Evolutionary conservation across 1,140 invertebrate species (phyloP).

Genomic region (Tetraneura akinire): DNA sequence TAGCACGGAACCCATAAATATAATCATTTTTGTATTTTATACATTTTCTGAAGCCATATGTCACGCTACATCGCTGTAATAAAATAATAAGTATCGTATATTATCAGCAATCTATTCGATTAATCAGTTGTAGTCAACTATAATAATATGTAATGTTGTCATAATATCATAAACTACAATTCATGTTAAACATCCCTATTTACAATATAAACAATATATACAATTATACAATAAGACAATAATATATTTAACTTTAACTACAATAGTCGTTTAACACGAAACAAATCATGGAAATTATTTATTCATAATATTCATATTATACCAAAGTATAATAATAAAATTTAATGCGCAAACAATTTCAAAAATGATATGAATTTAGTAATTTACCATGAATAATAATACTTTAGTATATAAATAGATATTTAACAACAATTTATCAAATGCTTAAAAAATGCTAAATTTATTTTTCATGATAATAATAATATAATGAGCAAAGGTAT

Average conservation of each 20-base stretch:
- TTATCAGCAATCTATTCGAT: background rate
- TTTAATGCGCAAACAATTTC: too few relatives aligned
- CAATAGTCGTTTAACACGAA: background rate
- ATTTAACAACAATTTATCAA: too few relatives aligned
- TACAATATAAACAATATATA: too few relatives aligned
- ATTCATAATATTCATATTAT: too few relatives aligned
- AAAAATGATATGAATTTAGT: too few relatives aligned
- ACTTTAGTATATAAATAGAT: too few relatives aligned
- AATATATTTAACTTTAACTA: background rate
- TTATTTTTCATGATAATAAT: too few relatives aligned
- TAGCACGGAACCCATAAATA: slow-evolving; percentile 33
- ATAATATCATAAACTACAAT: background rate
- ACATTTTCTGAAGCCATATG: slow-evolving; percentile 33
- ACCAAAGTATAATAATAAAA: background rate
- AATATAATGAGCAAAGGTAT: too few relatives aligned
- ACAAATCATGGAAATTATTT: background rate
- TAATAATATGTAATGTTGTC: background rate
- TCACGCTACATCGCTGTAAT: slow-evolving; percentile 30
- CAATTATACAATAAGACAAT: background rate
- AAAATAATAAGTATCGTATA: slow-evolving; percentile 9
- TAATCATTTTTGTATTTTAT: slow-evolving; percentile 4
- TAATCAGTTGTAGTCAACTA: too few relatives aligned
- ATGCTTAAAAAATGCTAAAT: too few relatives aligned
- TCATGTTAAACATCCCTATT: background rate
- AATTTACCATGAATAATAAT: too few relatives aligned